Base-by-base conservation (phyloP, 2,888 invertebrate genomes). In the Acanthosepion pharaonis region DNA sequence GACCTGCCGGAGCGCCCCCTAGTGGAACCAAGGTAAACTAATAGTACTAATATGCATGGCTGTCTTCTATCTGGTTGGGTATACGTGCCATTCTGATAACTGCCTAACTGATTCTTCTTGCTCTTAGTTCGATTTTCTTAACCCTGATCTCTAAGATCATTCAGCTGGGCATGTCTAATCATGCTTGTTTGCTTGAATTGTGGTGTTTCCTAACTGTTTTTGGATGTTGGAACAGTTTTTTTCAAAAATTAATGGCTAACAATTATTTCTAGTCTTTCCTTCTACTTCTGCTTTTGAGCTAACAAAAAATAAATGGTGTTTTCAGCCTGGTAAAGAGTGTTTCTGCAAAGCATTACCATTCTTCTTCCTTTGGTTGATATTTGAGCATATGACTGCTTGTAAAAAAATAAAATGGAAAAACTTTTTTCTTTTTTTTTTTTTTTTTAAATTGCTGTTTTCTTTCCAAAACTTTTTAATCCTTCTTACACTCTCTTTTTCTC, bases 11-110 rank as follows among this genome's bases (percentile, higher is more conserved):
- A 53, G 42, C 55, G 15, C 48, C 53, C 28, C 33, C 94, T 55
- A 64, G 55, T 94, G 94, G 94, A 94, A 64, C 59, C 20, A 94
- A 94, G 94, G 94, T 94, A 94, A 94, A 92, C 92, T 33, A 94
- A 92, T 20, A 92, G 92, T 92, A 91, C 94, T 94, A 91, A 93
- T 33, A 93, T 94, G 92, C 94, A 94, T 94, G 53, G n/a, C 49
- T 94, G 28, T 91, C 51, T 94, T 59, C 51, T 78, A 42, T 51
- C n/a, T 64, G 64, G 94, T 49, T 25, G n/a, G 94, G 91, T n/a
- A 94, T n/a, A 42, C 94, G 42, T 33, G 94, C n/a, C 33, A 55
- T n/a, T 55, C 49, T 64, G 6, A 94, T 53, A 59, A 93, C 53
- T 33, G 93, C 55, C 93, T 59, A 33, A 93, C 23, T 53, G 33